These are phyloP conservation scores for Pomatorhinus ruficollis DNA, from an alignment of 2,113 vertebrate species.

Conservation along the genomic window DNA sequence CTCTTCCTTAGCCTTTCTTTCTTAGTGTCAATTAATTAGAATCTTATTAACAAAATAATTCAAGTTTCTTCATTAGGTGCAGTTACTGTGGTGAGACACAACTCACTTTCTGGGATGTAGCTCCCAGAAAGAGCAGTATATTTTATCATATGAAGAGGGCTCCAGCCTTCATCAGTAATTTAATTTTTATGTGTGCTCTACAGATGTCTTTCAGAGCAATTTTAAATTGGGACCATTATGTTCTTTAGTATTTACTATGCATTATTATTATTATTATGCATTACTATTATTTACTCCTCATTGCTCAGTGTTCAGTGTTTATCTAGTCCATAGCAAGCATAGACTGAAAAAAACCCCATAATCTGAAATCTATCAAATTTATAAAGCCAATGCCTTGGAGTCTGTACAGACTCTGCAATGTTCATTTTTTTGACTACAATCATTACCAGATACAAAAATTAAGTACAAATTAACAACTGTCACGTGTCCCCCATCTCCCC, in stretches of 20 bases:
- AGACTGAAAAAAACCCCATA: neutral
- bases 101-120: neutral
- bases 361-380: neutral
- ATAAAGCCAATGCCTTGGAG: neutral
- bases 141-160: neutral
- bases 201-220: neutral
- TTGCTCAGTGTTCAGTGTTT: neutral
- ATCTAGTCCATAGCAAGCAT: neutral
- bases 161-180: neutral
- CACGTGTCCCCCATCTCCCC: neutral
- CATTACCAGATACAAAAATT: neutral
- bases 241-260: neutral
- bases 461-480: neutral
- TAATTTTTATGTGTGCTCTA: neutral
- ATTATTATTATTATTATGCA: neutral
- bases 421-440: neutral
- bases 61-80: neutral
- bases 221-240: neutral
- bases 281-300: neutral
- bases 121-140: neutral
- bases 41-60: neutral
- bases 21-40: neutral
- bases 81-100: neutral
- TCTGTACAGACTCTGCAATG: neutral
- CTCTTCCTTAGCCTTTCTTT: neutral